Evolutionary conservation across 2,888 invertebrate species (phyloP).

Genomic region (Endotricha flammealis): DNA sequence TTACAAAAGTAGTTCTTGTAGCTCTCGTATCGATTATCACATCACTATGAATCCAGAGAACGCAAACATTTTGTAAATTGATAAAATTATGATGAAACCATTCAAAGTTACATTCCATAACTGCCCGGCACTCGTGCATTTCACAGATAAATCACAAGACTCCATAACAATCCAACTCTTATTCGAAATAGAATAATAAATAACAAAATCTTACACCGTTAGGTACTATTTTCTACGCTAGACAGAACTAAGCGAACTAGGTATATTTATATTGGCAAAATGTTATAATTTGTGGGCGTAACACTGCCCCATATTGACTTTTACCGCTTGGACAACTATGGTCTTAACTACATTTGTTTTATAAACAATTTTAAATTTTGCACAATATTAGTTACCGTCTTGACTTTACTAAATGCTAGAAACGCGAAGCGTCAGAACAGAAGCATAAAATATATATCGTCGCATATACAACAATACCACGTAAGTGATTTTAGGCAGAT

Average conservation of each 20-base stretch:
- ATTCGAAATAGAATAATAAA: constrained; percentile 71
- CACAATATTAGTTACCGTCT: too few species aligned
- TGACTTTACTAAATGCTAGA: too few species aligned
- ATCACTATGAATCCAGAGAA: neutral
- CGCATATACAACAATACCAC: too few species aligned
- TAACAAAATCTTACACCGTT: constrained; percentile 67
- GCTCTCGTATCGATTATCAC: too few species aligned
- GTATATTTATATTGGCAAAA: constrained; percentile 54
- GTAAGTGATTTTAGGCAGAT: too few species aligned
- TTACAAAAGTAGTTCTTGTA: too few species aligned
- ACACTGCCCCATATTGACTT: constrained; percentile 16
- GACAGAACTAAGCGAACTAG: constrained; percentile 64
- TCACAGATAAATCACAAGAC: constrained; percentile 55
- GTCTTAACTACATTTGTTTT: too few species aligned
- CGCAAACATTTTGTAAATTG: neutral
- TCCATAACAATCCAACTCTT: constrained; percentile 61
- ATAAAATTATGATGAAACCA: constrained; percentile 8
- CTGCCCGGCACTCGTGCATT: constrained; percentile 31
- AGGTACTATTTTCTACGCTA: constrained; percentile 51
- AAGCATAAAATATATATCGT: too few species aligned
- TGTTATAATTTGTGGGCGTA: constrained; percentile 20
- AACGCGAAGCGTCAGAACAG: too few species aligned
- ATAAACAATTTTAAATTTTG: too few species aligned
- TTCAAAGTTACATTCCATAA: constrained; percentile 20
- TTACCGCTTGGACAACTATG: constrained; percentile 16